phyloP scores from a whole-genome alignment of 2,888 invertebrate genomes.

The Drosophila koepferae region DNA sequence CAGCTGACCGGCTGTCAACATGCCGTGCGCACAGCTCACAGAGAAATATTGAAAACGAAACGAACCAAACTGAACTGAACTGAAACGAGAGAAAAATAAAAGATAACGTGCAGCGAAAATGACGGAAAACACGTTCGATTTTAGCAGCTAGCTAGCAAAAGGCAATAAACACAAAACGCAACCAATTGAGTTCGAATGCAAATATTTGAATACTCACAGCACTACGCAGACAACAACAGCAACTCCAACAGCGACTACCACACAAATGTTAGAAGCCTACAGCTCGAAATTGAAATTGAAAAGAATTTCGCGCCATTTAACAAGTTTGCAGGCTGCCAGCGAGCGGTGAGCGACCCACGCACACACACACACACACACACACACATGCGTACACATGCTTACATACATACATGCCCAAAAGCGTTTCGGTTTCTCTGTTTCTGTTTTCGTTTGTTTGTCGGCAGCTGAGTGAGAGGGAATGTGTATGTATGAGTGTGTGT shows the following conservation, averaged over 20 bases:
- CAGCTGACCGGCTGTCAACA: slow-evolving; percentile 49
- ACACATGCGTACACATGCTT: slow-evolving; percentile 12
- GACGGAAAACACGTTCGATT: slow-evolving; percentile 54
- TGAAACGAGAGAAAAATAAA: background rate
- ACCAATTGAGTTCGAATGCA: slow-evolving; percentile 80
- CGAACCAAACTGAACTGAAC: background rate
- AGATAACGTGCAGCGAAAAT: slow-evolving; percentile 3
- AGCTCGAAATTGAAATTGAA: slow-evolving; percentile 63
- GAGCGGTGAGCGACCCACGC: slow-evolving; percentile 10
- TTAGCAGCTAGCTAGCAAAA: slow-evolving; percentile 49
- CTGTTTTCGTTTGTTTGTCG: slow-evolving; percentile 11
- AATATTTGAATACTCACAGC: slow-evolving; percentile 65
- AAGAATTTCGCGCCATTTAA: slow-evolving; percentile 68
- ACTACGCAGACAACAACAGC: slow-evolving; percentile 20
- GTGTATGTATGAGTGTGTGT: background rate
- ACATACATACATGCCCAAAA: slow-evolving; percentile 29
- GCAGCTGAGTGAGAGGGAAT: background rate
- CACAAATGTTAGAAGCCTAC: slow-evolving; percentile 45
- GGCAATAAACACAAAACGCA: slow-evolving; percentile 79
- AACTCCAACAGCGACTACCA: slow-evolving; percentile 8
- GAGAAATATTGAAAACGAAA: slow-evolving; percentile 45
- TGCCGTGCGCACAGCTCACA: slow-evolving; percentile 22
- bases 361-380: slow-evolving; percentile 10
- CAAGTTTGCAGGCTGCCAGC: slow-evolving; percentile 48
- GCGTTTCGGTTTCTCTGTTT: slow-evolving; percentile 27